Evolutionary conservation across 2,113 vertebrate species (phyloP), one percentile per base, ranked within the genome.

Genomic region (Glareola pratincola): DNA sequence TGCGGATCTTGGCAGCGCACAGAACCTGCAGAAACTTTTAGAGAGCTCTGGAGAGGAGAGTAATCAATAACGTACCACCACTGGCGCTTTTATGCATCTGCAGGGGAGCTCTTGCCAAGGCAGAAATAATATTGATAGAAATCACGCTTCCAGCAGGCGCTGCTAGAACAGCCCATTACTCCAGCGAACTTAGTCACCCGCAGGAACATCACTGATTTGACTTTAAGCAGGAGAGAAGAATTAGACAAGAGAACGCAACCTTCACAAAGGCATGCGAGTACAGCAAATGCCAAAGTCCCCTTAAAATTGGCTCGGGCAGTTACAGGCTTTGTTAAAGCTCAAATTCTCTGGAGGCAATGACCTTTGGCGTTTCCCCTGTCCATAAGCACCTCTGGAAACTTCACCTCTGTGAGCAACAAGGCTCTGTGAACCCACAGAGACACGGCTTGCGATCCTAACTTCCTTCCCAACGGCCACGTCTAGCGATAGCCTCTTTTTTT

Each of bases 91-190:
- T 2, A 6, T 8, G 47, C 20, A 10, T 39, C 89, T 67, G 71
- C 83, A 69, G 71, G 64, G 47, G 41, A 85, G 79, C 86, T 88
- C 54, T 19, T 39, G 60, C 62, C 79, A 59, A 13, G 72, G 41
- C 45, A 76, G 71, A 41, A 84, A 26, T 4, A 36, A 21, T 16
- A 54, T 1, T 4, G 53, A 37, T 11, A 39, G 80, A 34, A 81
- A 90, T 21, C 32, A 21, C 24, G 4, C 62, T 19, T 51, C 21
- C 72, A 51, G 41, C 63, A 69, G 80, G 82, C 45, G 14, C 66
- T 10, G 63, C 3, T 26, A 8, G 26, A n/a, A 16, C 11, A 19
- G 63, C 21, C 4, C 0, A 8, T n/a, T 6, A 39, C 36, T 56
- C 51, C 9, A 36, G 4, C 68, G 4, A 53, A 32, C 7, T 27